Conservation (phyloP, 2,113 vertebrate species). For the Varanus komodoensis region DNA sequence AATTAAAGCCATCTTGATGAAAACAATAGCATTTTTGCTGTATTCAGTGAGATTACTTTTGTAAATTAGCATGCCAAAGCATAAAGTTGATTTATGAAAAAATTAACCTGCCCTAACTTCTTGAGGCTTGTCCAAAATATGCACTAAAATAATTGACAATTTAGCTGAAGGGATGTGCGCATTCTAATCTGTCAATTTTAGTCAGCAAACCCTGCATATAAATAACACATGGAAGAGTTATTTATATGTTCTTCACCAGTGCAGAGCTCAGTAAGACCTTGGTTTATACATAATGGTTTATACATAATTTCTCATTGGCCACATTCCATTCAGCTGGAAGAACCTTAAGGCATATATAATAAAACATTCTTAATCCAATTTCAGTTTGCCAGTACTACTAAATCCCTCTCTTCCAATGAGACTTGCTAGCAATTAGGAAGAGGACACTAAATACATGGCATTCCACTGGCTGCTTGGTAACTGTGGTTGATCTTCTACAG, state of each 20-base stretch:
- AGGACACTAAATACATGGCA: conserved; percentile 66
- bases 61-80: neutral
- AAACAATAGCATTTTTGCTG: neutral
- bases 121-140: conserved; percentile 50
- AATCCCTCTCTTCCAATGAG: conserved; percentile 49
- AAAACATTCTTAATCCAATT: conserved; percentile 48
- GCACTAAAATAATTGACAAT: conserved; percentile 30
- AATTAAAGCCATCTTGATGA: neutral
- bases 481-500: conserved; percentile 64
- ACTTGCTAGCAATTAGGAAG: conserved; percentile 37
- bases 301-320: conserved; percentile 23
- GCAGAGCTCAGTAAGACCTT: conserved; percentile 41
- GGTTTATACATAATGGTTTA: neutral
- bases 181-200: conserved; percentile 9
- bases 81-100: conserved; percentile 38
- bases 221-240: conserved; percentile 43
- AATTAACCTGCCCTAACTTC: conserved; percentile 49
- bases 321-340: neutral
- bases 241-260: conserved; percentile 39
- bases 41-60: neutral
- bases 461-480: conserved; percentile 57
- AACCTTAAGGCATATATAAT: conserved; percentile 66
- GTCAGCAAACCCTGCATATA: conserved; percentile 36
- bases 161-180: neutral
- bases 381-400: conserved; percentile 57